Evolutionary conservation across 2,888 invertebrate genomes (phyloP), one percentile per base, ranked within the genome.

Genomic region (Enchytraeus crypticus): DNA sequence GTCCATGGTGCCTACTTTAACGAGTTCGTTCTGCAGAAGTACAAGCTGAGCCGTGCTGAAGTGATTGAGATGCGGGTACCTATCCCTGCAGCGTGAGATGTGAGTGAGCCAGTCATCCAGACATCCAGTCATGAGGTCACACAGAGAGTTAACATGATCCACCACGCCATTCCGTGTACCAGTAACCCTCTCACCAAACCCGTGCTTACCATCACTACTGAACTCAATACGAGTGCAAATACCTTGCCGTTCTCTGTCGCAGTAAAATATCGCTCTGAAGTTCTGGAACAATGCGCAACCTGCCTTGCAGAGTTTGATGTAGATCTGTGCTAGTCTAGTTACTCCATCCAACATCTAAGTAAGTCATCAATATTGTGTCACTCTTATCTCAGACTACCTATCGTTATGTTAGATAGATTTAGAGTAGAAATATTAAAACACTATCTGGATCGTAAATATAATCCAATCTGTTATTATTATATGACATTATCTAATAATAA

Each of bases 1-100:
- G n/a, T n/a, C n/a, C n/a, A n/a, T n/a, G 2, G 38, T 38, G 54
- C 34, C 34, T 2, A 54, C 27, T 38, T 66, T 69, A 23, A 71
- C 67, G 30, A 74, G 51, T 49, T 73, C 69, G 54, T 64, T 60
- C 51, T 74, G 70, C 18, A 75, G 68, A 29, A 72, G 69, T 4
- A 75, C 72, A n/a, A 75, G 63, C 64, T 75, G 74, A 46, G 71
- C 71, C 5, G 72, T 71, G 5, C 72, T 72, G 66, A 66, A 74
- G 62, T 68, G 67, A 60, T 75, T 75, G 54, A 75, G 66, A n/a
- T 67, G 65, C 11, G 62, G 59, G 51, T 65, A 71, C 14, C 66
- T 47, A 8, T 55, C 51, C 26, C 74, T 59, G 47, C 70, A 67
- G 2, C 65, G 45, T 3, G 59, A 67, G 14, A 73, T 68, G 58